A percentile compares a stretch with the other conserved stretches of the same genome.
Evolutionary conservation across 2,113 vertebrate genomes (phyloP).

Genomic region (Actenoides hombroni): DNA sequence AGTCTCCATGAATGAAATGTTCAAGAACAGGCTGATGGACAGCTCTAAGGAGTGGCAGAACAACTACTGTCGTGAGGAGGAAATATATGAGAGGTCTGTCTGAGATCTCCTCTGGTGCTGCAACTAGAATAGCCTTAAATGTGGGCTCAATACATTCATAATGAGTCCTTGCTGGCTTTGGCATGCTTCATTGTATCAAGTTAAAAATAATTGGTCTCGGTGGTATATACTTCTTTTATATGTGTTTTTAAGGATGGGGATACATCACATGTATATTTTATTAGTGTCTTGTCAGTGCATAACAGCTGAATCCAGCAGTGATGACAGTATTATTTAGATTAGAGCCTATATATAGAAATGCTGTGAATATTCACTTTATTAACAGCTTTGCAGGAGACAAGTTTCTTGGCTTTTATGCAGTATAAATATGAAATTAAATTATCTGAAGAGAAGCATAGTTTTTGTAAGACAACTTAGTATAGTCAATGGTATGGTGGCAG

Average conservation of each 20-base stretch:
- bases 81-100: not conserved
- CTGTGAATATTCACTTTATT: not conserved
- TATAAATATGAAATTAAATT: not conserved
- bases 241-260: not conserved
- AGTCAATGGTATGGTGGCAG: not conserved
- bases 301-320: not conserved
- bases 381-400: not conserved
- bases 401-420: not conserved
- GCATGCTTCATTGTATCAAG: not conserved
- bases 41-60: not conserved
- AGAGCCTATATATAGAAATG: not conserved
- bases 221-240: not conserved
- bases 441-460: not conserved
- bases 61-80: not conserved
- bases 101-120: not conserved
- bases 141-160: not conserved
- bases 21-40: not conserved
- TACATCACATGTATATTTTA: not conserved
- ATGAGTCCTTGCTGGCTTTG: not conserved
- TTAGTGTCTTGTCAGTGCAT: not conserved
- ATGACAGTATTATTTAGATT: not conserved
- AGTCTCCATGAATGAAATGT: not conserved
- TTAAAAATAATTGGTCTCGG: conserved; percentile 9
- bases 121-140: not conserved
- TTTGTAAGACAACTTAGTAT: not conserved